Conservation (phyloP, 2,113 vertebrate species). For the Pycnonotus jocosus region DNA sequence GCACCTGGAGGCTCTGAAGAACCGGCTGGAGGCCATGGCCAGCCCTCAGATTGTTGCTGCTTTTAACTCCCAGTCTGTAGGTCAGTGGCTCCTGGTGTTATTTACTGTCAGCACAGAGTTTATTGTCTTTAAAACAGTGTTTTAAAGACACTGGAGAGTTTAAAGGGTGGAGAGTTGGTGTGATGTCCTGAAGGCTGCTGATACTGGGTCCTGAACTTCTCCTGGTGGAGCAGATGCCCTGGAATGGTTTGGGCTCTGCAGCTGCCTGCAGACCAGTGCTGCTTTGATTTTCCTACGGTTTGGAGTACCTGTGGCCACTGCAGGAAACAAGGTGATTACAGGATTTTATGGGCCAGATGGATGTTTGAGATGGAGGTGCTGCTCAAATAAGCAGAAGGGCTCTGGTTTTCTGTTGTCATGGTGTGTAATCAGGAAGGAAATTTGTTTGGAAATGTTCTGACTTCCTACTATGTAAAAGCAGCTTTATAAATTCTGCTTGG, state of each 20-base stretch:
- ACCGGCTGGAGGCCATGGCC: slow-evolving; percentile 91
- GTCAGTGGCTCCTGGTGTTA: slow-evolving; percentile 57
- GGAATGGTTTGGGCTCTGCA: neutral
- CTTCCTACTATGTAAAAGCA: neutral
- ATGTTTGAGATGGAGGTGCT: neutral
- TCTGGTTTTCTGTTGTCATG: neutral
- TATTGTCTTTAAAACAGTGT: neutral
- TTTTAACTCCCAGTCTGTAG: slow-evolving; percentile 86
- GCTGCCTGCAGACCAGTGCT: neutral
- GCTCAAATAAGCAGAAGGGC: neutral
- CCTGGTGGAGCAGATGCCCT: neutral
- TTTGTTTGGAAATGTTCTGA: neutral
- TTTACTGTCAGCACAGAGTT: neutral
- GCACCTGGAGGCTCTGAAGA: slow-evolving; percentile 93
- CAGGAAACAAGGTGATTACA: neutral
- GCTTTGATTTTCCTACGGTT: rapidly evolving
- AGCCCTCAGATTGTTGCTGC: slow-evolving; percentile 92
- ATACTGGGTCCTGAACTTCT: neutral
- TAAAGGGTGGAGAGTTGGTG: neutral
- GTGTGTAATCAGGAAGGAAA: neutral
- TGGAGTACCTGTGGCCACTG: neutral
- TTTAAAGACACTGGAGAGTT: neutral
- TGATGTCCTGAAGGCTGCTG: neutral
- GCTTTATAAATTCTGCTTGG: neutral
- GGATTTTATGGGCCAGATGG: neutral